Base-by-base conservation (phyloP, 2,797 vertebrate species). In the Streptopelia turtur region DNA sequence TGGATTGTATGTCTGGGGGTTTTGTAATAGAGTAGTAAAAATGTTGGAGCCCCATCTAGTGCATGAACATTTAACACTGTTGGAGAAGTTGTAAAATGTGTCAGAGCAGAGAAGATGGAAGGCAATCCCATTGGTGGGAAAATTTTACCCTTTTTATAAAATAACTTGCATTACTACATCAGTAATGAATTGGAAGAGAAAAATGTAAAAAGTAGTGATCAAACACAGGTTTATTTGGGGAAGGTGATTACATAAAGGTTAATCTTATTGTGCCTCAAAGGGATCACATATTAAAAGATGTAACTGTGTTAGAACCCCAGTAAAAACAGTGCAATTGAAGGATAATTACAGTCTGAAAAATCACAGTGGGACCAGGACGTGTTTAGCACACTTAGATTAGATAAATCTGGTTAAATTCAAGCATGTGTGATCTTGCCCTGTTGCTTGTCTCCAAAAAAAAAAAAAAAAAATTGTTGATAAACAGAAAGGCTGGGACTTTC, bases 21-120 rank as follows among this genome's bases (percentile, higher is more conserved):
- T 86, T 82, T 66, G 13, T 63, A 69, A 37, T 25, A 63, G 35
- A 56, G 24, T 74, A 64, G 25, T 78, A 74, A 93, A 94, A 88
- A 78, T 65, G 22, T 57, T 86, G 90, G 83, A 86, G 56, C 80
- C 87, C 50, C 31, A 43, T 71, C 76, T 93, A 91, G 64, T 95
- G 65, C 57, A 31, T 80, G 64, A 85, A 14, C 13, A 57, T n/a
- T 91, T 91, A 87, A 85, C 4, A 6, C 33, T 91, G 31, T 31
- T 78, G 30, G 23, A 69, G 33, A 75, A 75, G 14, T 64, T 83
- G 68, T 8, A 66, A 70, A 80, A 60, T 24, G 5, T 75, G 39
- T 78, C 53, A 49, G 27, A 91, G 25, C 55, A 65, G 37, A 63
- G 17, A 30, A 27, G 37, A 18, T 59, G 23, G n/a, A 75, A 83